These are phyloP conservation scores for Varecia variegata DNA, from an alignment of 2,797 vertebrate genomes.

Conservation along the genomic window DNA sequence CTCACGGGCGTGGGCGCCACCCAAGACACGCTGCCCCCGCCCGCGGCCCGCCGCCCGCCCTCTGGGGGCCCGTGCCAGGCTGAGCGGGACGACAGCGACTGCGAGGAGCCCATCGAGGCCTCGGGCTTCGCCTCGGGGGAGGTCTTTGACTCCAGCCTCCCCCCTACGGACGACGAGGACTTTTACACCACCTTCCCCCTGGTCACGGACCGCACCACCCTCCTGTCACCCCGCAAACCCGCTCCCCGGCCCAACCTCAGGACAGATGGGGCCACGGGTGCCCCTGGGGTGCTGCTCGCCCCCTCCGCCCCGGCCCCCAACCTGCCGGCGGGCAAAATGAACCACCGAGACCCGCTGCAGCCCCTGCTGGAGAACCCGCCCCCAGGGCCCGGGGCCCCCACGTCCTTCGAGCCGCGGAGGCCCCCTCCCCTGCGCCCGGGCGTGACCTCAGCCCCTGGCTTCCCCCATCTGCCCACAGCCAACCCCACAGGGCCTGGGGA, in stretches of 20 bases:
- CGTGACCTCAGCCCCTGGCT: conserved; percentile 93
- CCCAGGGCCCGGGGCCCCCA: conserved; percentile 84
- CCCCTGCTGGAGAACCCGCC: conserved; percentile 81
- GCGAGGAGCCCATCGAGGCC: conserved; percentile 94
- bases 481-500: conserved; percentile 92
- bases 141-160: conserved; percentile 88
- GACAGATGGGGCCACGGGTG: conserved; percentile 80
- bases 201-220: conserved; percentile 96
- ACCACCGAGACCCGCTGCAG: conserved; percentile 92
- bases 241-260: conserved; percentile 85
- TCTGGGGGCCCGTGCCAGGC: conserved; percentile 74
- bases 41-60: conserved; percentile 85
- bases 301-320: conserved; percentile 83
- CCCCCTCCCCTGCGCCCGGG: conserved; percentile 88
- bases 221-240: conserved; percentile 88
- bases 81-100: conserved; percentile 94
- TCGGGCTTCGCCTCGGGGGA: conserved; percentile 97
- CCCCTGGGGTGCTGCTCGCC: conserved; percentile 84
- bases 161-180: conserved; percentile 96
- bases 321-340: conserved; percentile 97
- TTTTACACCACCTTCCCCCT: conserved; percentile 94
- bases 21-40: conserved; percentile 93
- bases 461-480: conserved; percentile 97
- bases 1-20: conserved; percentile 93
- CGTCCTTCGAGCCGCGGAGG: conserved; percentile 87